Percentiles rank a stretch among this genome's conserved stretches.
These are phyloP conservation scores for Nasua narica DNA, from an alignment of 2,797 vertebrate genomes.

Conservation along the genomic window DNA sequence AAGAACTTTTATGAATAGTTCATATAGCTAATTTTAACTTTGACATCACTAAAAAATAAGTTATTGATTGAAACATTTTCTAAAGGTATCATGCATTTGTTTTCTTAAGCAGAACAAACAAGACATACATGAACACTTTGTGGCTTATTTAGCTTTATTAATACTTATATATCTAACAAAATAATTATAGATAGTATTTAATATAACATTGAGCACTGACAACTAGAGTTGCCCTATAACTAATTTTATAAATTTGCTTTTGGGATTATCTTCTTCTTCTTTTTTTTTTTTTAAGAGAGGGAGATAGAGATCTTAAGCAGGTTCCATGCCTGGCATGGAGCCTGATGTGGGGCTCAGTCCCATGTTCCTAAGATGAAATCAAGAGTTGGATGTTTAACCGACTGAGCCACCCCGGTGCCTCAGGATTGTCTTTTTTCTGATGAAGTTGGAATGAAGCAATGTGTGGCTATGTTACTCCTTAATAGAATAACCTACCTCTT, in stretches of 20 bases:
- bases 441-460: not conserved
- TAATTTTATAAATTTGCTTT: not conserved
- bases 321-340: not conserved
- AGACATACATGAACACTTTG: not conserved
- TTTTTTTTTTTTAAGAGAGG: not conserved
- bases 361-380: not conserved
- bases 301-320: not conserved
- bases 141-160: not conserved
- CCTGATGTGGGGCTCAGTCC: not conserved
- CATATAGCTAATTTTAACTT: constrained; percentile 22
- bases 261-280: not conserved
- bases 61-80: constrained; percentile 1
- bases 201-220: not conserved
- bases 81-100: not conserved
- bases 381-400: not conserved
- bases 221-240: not conserved
- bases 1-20: not conserved
- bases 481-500: not conserved
- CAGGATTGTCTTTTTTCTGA: not conserved
- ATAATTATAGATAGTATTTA: not conserved
- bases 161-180: not conserved
- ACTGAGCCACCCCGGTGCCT: not conserved
- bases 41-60: constrained; percentile 1
- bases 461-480: not conserved
- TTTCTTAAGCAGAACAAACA: not conserved